Evolutionary conservation across 2,888 invertebrate species (phyloP).

Genomic region (Drosophila buzzatii): DNA sequence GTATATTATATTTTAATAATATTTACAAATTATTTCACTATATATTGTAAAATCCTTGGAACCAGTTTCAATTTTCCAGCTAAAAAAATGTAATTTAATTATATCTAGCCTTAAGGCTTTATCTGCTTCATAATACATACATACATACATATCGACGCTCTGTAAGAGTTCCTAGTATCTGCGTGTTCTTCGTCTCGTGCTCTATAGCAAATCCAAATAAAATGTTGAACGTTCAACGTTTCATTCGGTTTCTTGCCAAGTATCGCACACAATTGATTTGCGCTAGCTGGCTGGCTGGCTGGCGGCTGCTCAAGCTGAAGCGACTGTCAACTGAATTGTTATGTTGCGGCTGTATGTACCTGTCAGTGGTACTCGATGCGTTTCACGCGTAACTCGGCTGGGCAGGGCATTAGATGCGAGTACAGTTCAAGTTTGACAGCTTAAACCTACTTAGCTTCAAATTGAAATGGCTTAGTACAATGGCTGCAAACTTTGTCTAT

Average conservation of each 20-base stretch:
- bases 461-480: constrained; percentile 49
- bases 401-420: constrained; percentile 10
- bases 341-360: neutral
- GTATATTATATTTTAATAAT: too few relatives aligned
- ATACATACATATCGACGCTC: too few relatives aligned
- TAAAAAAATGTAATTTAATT: too few relatives aligned
- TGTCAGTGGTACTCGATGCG: constrained; percentile 3
- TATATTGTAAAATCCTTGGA: too few relatives aligned
- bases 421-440: constrained; percentile 50
- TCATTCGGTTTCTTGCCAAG: neutral
- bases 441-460: constrained; percentile 55
- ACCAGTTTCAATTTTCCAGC: too few relatives aligned
- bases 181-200: too few relatives aligned
- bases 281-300: too few relatives aligned
- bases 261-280: constrained; percentile 3
- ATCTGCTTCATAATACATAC: too few relatives aligned
- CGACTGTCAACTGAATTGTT: constrained; percentile 17
- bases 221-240: neutral
- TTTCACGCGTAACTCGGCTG: constrained; percentile 5
- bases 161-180: too few relatives aligned
- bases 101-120: too few relatives aligned
- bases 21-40: too few relatives aligned
- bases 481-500: constrained; percentile 44
- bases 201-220: too few relatives aligned
- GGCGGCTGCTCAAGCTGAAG: neutral